Percentiles rank a stretch among this genome's conserved stretches.
Conservation (phyloP, 2,888 invertebrate genomes). For the Selenia dentaria region DNA sequence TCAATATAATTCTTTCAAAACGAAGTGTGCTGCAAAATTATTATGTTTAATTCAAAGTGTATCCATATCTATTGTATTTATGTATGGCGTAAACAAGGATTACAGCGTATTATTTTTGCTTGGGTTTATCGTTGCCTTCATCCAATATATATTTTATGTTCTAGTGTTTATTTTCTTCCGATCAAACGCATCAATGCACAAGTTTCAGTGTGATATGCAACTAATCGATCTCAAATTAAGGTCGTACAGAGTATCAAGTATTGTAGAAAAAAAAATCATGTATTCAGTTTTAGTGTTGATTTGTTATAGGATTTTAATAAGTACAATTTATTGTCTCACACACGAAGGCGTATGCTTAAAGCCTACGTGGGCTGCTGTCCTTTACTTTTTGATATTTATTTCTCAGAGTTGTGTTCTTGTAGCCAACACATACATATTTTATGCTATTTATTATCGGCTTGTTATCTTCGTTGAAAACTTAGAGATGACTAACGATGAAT, state of each 20-base stretch:
- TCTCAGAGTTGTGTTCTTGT: background rate
- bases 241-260: background rate
- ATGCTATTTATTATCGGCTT: background rate
- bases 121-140: background rate
- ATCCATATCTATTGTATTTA: background rate
- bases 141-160: background rate
- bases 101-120: background rate
- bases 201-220: background rate
- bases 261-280: background rate
- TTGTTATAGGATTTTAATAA: background rate
- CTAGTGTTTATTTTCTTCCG: background rate
- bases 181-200: background rate
- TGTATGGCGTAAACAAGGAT: background rate
- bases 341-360: background rate
- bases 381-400: background rate
- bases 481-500: background rate
- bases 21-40: background rate
- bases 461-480: background rate
- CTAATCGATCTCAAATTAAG: background rate
- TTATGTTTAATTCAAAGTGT: background rate
- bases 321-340: background rate
- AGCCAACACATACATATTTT: background rate
- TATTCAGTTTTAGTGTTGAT: background rate
- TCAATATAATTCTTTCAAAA: background rate
- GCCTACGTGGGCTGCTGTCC: background rate